Base-by-base conservation (phyloP, 2,888 invertebrate genomes). In the Idaea dimidiata region DNA sequence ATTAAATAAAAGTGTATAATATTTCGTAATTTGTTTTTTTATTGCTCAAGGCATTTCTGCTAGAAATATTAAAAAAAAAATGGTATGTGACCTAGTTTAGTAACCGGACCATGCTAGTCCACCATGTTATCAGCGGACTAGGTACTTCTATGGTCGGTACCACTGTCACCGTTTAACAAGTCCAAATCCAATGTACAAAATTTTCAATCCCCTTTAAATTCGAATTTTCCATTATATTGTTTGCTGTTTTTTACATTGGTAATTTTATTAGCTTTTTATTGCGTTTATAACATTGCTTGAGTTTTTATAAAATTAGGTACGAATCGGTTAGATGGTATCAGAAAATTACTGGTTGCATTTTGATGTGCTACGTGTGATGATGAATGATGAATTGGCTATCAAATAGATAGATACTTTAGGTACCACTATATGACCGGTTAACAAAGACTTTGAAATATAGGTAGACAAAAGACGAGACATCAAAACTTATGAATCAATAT, bases 281-380 rank as follows among this genome's bases (percentile, higher is more conserved):
- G 1, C 43, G 10, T 43, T 43, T 24, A 43, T 14, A 43, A 43
- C 43, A 43, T 43, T 43, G 43, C 43, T 43, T 43, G 1, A 8
- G 6, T 14, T 43, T 43, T 43, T 43, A 43, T 43, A 43, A 43
- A 14, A 43, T 14, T 43, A 43, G 43, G 43, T 43, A 43, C 43
- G 43, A 10, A 43, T 43, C 14, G 43, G 43, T 43, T 2, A 43
- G 43, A 43, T 43, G 43, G 6, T 43, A 43, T 43, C 43, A 43
- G 43, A 43, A 43, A 43, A 43, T 43, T 43, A 43, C 43, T 43
- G 43, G 43, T 43, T 43, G 43, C 43, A 43, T 43, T 43, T 43
- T 43, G 43, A 43, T 43, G 43, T 43, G 43, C 8, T 43, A 43
- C 14, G 43, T 43, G 43, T 8, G 7, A 10, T 43, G 43, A 43